phyloP scores from a whole-genome alignment of 2,888 invertebrate genomes.

The Prionchulus punctatus region DNA sequence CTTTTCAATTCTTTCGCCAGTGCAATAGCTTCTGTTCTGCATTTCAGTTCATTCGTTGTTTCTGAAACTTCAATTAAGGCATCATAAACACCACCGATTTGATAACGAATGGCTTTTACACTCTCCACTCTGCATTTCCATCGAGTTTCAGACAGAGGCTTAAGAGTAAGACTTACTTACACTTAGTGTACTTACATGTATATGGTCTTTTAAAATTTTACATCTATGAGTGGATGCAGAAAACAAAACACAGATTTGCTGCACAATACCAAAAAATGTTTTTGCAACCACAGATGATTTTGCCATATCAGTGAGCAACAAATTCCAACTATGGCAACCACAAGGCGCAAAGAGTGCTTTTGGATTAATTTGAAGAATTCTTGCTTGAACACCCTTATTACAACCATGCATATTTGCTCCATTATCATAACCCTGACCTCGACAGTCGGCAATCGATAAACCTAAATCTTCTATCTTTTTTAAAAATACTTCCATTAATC shows the following conservation, averaged over 20 bases:
- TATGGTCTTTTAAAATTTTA: neutral
- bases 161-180: neutral
- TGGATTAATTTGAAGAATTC: neutral
- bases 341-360: neutral
- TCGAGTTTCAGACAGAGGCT: neutral
- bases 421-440: slow-evolving; percentile 4
- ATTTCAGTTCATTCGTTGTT: neutral
- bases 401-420: slow-evolving; percentile 5
- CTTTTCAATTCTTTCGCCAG: slow-evolving; percentile 1
- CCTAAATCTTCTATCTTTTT: neutral
- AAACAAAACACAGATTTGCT: neutral
- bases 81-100: neutral
- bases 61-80: neutral
- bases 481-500: neutral
- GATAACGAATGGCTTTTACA: neutral
- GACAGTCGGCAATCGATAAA: neutral
- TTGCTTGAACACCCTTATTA: slow-evolving; percentile 3
- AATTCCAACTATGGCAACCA: neutral
- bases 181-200: no score
- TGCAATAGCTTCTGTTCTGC: neutral
- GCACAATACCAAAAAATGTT: neutral
- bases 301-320: neutral
- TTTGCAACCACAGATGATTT: neutral
- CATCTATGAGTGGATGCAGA: neutral
- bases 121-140: neutral